These are phyloP conservation scores for Tipula unca DNA, from an alignment of 2,888 invertebrate species.

Conservation along the genomic window DNA sequence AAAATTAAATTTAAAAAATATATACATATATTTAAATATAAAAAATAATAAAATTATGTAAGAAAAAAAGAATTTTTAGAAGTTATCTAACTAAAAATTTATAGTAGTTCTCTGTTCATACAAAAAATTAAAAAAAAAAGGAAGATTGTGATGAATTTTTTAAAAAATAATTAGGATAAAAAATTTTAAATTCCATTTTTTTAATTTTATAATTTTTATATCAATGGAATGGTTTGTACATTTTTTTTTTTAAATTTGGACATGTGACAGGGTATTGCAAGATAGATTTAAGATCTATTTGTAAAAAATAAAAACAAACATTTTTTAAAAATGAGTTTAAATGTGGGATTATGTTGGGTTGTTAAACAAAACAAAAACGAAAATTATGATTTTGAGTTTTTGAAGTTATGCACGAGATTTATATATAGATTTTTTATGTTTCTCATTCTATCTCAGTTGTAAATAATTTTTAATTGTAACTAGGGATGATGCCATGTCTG, in stretches of 20 bases:
- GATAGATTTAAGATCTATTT: not conserved
- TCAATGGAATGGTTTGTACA: not conserved
- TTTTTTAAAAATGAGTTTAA: not conserved
- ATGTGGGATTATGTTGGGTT: not conserved
- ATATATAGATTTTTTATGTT: not conserved
- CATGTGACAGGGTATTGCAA: not conserved
- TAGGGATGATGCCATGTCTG: not conserved
- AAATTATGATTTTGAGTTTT: not conserved
- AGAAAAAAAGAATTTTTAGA: not conserved
- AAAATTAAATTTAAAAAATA: not conserved
- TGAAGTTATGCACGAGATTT: not conserved
- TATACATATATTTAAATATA: not conserved
- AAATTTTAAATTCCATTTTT: not conserved
- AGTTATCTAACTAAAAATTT: not conserved
- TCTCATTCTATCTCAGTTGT: not conserved
- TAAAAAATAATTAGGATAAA: constrained; percentile 2
- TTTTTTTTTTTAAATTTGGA: not conserved
- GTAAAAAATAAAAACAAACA: not conserved
- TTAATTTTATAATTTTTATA: not conserved
- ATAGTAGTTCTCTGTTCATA: constrained; percentile 8
- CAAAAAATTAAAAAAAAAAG: not conserved
- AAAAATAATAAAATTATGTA: not conserved
- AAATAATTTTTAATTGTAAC: not conserved
- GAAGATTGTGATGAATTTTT: not conserved
- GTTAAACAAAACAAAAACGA: not conserved